Percentiles rank a stretch among this genome's conserved stretches.
Conservation (phyloP, 2,113 vertebrate species). For the Aythya baeri region DNA sequence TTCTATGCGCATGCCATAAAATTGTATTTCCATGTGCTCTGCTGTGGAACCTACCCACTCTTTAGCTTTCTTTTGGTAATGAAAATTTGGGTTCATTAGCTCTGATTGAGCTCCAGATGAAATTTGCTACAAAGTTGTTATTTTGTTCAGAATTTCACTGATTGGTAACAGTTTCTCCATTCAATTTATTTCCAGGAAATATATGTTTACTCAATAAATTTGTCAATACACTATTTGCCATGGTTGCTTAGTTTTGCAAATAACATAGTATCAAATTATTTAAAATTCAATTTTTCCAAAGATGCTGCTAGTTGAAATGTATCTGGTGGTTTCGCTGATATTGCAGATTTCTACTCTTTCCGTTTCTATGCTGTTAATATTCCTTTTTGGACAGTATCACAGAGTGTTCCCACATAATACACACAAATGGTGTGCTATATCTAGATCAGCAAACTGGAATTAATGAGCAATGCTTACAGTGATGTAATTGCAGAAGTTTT, state of each 20-base stretch:
- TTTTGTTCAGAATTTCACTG: background rate
- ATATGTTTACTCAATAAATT: background rate
- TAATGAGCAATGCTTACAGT: background rate
- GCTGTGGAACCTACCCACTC: background rate
- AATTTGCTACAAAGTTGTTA: background rate
- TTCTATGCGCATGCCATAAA: background rate
- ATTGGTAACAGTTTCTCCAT: background rate
- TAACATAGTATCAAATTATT: background rate
- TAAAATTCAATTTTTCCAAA: background rate
- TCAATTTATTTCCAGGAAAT: background rate
- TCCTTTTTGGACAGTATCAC: background rate
- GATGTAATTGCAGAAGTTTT: background rate
- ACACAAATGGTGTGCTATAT: background rate
- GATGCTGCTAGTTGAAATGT: background rate
- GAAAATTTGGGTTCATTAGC: background rate
- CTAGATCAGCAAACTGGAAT: background rate
- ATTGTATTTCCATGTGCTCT: background rate
- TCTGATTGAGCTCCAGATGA: background rate
- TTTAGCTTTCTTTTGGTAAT: background rate
- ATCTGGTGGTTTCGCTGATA: background rate
- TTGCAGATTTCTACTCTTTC: background rate
- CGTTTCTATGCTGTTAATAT: background rate
- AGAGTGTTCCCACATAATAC: background rate
- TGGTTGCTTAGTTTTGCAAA: background rate
- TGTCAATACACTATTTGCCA: background rate